Percentiles rank a stretch among this genome's conserved stretches.
Evolutionary conservation across 2,888 invertebrate genomes (phyloP).

Genomic region (Lepidonotus clava): DNA sequence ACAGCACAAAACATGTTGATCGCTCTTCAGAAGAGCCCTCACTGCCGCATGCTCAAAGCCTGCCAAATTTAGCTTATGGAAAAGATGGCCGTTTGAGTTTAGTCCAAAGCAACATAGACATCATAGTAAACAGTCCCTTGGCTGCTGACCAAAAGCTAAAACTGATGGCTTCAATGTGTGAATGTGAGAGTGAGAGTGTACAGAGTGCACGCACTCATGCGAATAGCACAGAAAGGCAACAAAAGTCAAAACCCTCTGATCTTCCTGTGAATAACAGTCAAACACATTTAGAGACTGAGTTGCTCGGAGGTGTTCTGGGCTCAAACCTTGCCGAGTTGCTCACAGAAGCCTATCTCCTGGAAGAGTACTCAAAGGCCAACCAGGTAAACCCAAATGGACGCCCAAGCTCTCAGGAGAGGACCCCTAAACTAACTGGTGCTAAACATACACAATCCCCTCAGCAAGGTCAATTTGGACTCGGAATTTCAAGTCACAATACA

Average conservation of each 20-base stretch:
- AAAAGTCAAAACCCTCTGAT: not conserved
- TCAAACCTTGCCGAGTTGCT: not conserved
- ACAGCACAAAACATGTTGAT: not conserved
- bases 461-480: no score
- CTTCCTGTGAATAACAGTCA: not conserved
- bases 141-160: constrained; percentile 50
- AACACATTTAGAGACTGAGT: not conserved
- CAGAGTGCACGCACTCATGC: not conserved
- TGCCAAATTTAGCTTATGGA: not conserved
- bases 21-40: not conserved
- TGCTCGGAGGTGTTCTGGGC: not conserved
- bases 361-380: not conserved
- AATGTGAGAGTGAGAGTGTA: constrained; percentile 43
- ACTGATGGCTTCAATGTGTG: constrained; percentile 58
- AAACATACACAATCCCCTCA: not conserved
- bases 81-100: not conserved
- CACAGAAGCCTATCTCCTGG: not conserved
- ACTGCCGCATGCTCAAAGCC: not conserved
- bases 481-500: no score
- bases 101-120: constrained; percentile 47
- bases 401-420: no score
- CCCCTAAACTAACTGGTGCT: constrained; percentile 39
- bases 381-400: not conserved
- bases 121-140: constrained; percentile 35
- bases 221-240: not conserved